A percentile compares a stretch with the other conserved stretches of the same genome.
Conservation (phyloP, 2,797 vertebrate species). For the Acanthiza pusilla region DNA sequence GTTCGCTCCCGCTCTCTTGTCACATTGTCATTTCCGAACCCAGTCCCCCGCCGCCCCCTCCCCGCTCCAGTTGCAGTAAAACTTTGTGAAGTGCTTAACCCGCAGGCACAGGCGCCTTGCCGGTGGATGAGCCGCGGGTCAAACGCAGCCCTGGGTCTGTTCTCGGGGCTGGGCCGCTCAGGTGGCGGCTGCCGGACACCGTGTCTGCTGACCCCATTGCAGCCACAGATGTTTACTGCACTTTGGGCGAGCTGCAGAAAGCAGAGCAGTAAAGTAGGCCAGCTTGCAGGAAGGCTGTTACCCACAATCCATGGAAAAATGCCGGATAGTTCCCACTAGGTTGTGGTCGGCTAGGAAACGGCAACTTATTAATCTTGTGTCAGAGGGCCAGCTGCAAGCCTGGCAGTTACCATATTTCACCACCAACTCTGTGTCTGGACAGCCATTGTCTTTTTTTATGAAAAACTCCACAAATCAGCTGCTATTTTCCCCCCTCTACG, state of each 20-base stretch:
- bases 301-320: constrained; percentile 90
- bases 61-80: constrained; percentile 15
- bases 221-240: constrained; percentile 91
- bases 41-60: not conserved
- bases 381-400: constrained; percentile 96
- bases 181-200: constrained; percentile 75
- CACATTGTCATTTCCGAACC: constrained; percentile 49
- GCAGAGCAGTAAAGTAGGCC: constrained; percentile 91
- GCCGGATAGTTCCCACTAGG: constrained; percentile 98
- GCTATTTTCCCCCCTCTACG: constrained; percentile 44
- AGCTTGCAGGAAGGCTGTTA: constrained; percentile 95
- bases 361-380: constrained; percentile 99
- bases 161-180: constrained; percentile 62
- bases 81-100: constrained; percentile 64
- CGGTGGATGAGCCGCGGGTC: not conserved
- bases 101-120: not conserved
- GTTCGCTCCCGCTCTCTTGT: not conserved
- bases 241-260: constrained; percentile 79
- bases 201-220: constrained; percentile 85
- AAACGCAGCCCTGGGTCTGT: constrained; percentile 12
- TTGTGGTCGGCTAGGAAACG: constrained; percentile 99
- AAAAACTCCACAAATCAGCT: constrained; percentile 82
- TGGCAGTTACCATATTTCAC: constrained; percentile 89
- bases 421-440: constrained; percentile 83
- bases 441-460: constrained; percentile 78